A percentile compares a stretch with the other conserved stretches of the same genome.
Conservation (phyloP, 92 coral and sea anemone genomes). For the Porites rus region DNA sequence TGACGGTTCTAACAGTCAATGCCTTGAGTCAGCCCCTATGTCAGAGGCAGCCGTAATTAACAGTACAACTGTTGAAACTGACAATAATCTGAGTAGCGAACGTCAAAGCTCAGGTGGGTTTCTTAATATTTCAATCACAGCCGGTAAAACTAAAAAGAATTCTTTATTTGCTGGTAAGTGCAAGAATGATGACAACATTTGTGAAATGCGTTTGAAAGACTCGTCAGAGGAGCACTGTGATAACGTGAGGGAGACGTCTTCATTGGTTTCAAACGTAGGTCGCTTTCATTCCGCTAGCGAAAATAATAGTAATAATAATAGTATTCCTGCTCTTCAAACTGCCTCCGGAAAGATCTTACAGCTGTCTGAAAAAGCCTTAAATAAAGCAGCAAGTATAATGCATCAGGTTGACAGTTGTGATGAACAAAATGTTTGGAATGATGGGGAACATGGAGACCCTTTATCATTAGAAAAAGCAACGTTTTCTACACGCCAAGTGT, state of each 20-base stretch:
- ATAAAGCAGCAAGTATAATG: conserved; percentile 58
- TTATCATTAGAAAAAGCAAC: neutral
- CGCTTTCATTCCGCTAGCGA: neutral
- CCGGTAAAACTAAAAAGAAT: neutral
- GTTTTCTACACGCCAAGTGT: neutral
- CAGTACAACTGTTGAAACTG: neutral
- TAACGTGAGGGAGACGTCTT: neutral
- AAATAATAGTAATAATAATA: neutral
- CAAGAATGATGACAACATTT: neutral
- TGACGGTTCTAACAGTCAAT: neutral
- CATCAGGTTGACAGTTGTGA: conserved; percentile 2
- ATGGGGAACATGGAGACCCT: neutral
- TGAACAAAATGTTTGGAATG: neutral
- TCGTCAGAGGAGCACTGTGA: neutral
- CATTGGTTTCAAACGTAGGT: neutral
- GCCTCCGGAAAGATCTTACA: conserved; percentile 67
- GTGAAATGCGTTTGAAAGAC: neutral
- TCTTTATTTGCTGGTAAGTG: neutral
- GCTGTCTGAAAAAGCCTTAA: conserved; percentile 67
- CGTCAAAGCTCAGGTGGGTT: neutral
- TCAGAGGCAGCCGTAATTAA: neutral
- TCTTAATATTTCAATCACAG: neutral
- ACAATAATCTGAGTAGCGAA: neutral
- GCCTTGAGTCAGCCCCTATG: neutral
- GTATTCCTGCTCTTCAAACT: conserved; percentile 64